A percentile compares a stretch with the other conserved stretches of the same genome.
phyloP scores from a whole-genome alignment of 2,888 invertebrate genomes.

The Nycteola revayana region DNA sequence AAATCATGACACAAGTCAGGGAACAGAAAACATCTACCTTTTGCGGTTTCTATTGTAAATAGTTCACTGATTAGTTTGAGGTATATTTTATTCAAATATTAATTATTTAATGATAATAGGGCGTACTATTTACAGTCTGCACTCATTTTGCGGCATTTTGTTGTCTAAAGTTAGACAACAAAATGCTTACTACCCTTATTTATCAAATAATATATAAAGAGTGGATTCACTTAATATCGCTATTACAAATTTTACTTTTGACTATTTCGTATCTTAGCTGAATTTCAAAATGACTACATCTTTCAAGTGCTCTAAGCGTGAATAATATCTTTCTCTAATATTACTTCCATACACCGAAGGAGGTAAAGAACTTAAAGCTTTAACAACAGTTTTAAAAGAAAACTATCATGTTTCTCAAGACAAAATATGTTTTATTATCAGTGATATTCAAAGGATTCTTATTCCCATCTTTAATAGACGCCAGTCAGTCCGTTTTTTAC shows the following conservation, averaged over 20 bases:
- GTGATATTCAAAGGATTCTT: conserved; percentile 13
- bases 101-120: neutral
- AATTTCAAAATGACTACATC: neutral
- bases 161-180: neutral
- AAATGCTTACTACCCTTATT: no score
- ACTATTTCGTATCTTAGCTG: neutral
- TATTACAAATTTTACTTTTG: neutral
- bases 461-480: conserved; percentile 12
- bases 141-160: no score
- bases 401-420: conserved; percentile 9
- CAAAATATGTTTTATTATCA: conserved; percentile 8
- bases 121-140: neutral
- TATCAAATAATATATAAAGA: neutral
- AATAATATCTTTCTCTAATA: neutral
- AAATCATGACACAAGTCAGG: neutral
- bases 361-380: conserved; percentile 4
- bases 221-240: neutral
- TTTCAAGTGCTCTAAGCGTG: no score
- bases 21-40: neutral
- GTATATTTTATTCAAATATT: neutral
- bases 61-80: neutral
- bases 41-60: neutral
- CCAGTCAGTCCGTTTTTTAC: no score
- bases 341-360: conserved; percentile 1
- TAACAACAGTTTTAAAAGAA: conserved; percentile 10